Percentiles rank a stretch among this genome's conserved stretches.
These are phyloP conservation scores for Dinomys branickii DNA, from an alignment of 2,113 vertebrate species.

Conservation along the genomic window DNA sequence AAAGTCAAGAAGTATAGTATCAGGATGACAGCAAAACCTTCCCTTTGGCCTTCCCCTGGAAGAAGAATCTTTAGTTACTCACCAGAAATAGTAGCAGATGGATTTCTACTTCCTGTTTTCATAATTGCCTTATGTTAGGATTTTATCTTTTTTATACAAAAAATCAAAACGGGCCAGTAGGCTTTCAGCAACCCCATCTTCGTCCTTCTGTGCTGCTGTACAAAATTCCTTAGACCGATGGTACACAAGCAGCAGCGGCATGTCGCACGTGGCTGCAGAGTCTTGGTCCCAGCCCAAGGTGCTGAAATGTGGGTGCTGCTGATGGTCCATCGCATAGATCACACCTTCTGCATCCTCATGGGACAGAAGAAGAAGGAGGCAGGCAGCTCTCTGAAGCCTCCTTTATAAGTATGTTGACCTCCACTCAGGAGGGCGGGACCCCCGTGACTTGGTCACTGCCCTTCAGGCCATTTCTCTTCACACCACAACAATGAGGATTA, in stretches of 20 bases:
- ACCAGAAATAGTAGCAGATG: conserved; percentile 14
- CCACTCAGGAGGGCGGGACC: background rate
- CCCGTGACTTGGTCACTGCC: background rate
- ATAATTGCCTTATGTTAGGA: background rate
- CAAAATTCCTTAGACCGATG: background rate
- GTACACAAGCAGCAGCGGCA: background rate
- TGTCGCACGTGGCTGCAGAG: background rate
- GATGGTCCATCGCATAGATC: background rate
- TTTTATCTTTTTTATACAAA: background rate
- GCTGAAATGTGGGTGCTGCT: background rate
- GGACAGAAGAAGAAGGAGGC: background rate
- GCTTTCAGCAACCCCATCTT: background rate
- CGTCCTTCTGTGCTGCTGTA: background rate
- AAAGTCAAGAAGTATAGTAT: background rate
- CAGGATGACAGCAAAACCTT: background rate
- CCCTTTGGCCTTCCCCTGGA: background rate
- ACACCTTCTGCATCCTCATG: background rate
- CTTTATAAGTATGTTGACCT: background rate
- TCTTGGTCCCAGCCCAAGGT: background rate
- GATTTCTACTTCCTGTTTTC: background rate
- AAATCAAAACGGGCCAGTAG: background rate
- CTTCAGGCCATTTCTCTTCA: background rate
- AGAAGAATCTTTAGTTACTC: background rate
- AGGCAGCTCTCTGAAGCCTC: too few relatives aligned
- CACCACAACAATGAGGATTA: background rate